Evolutionary conservation across 2,113 vertebrate genomes (phyloP).

Genomic region (Siniperca knerii): DNA sequence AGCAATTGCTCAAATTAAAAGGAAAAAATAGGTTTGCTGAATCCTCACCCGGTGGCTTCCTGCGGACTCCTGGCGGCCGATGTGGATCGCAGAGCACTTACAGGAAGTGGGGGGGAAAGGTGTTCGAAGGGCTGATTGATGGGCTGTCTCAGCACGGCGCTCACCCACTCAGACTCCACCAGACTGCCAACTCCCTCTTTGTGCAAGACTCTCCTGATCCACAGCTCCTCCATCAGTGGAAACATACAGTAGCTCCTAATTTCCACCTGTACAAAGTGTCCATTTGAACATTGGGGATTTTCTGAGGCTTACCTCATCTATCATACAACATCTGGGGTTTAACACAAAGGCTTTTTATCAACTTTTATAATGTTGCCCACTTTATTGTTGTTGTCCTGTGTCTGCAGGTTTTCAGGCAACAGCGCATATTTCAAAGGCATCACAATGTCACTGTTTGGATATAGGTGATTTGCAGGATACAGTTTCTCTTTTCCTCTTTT

Average conservation of each 20-base stretch:
- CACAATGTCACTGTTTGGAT: slow-evolving; percentile 84
- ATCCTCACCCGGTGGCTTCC: slow-evolving; percentile 77
- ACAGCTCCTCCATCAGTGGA: slow-evolving; percentile 28
- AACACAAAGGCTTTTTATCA: slow-evolving; percentile 7
- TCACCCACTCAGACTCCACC: slow-evolving; percentile 64
- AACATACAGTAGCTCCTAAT: slow-evolving; percentile 35
- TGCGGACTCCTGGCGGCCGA: slow-evolving; percentile 67
- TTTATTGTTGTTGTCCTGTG: slow-evolving; percentile 25
- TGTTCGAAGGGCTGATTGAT: slow-evolving; percentile 77
- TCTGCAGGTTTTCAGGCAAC: slow-evolving; percentile 65
- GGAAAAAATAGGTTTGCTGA: slow-evolving; percentile 80
- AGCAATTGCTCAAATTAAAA: slow-evolving; percentile 88
- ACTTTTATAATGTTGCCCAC: slow-evolving; percentile 26
- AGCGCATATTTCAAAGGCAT: slow-evolving; percentile 63
- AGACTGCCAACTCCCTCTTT: slow-evolving; percentile 60
- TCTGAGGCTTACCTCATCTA: slow-evolving; percentile 8
- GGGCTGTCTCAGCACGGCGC: slow-evolving; percentile 80
- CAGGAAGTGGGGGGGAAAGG: slow-evolving; percentile 72
- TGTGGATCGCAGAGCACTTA: slow-evolving; percentile 78
- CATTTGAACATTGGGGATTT: slow-evolving; percentile 39
- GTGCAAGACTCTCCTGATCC: slow-evolving; percentile 46
- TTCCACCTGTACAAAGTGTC: slow-evolving; percentile 32
- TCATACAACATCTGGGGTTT: neutral
- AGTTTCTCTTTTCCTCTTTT: slow-evolving; percentile 24
- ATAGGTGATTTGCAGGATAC: slow-evolving; percentile 85